Conservation (phyloP, 2,888 invertebrate genomes). For the Schizotus pectinicornis region DNA sequence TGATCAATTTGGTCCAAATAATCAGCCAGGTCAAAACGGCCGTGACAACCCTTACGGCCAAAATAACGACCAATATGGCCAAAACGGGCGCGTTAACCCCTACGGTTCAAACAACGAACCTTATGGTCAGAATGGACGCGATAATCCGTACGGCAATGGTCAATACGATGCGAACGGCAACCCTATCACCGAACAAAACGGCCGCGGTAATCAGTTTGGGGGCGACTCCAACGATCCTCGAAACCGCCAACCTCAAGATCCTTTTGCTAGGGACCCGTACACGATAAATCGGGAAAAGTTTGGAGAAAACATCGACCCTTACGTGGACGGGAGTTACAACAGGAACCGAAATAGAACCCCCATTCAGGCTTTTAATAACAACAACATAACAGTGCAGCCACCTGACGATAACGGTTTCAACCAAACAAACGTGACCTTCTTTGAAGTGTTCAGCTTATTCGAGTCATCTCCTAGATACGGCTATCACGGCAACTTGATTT, state of each 20-base stretch:
- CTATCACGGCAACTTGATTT: slow-evolving; percentile 73
- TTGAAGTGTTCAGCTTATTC: slow-evolving; percentile 75
- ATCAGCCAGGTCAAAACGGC: background rate
- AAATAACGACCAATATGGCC: slow-evolving; percentile 19
- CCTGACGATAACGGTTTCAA: slow-evolving; percentile 24
- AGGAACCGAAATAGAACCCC: slow-evolving; percentile 28
- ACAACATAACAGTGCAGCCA: slow-evolving; percentile 20
- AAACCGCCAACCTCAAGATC: slow-evolving; percentile 33
- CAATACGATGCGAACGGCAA: background rate
- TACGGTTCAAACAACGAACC: slow-evolving; percentile 8
- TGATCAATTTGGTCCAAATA: slow-evolving; percentile 19
- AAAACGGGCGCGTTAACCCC: slow-evolving; percentile 16
- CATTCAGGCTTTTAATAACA: slow-evolving; percentile 24
- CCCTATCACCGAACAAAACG: slow-evolving; percentile 6
- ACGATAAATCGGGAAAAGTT: slow-evolving; percentile 48
- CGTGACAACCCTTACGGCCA: slow-evolving; percentile 5
- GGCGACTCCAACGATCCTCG: slow-evolving; percentile 19
- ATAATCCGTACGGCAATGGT: slow-evolving; percentile 21
- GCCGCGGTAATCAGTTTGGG: slow-evolving; percentile 12
- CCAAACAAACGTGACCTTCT: slow-evolving; percentile 46
- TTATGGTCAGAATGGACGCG: background rate
- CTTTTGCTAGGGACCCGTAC: slow-evolving; percentile 47
- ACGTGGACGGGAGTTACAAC: slow-evolving; percentile 36
- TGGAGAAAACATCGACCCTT: slow-evolving; percentile 53
- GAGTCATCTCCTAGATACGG: slow-evolving; percentile 73